Evolutionary conservation across 1,140 invertebrate genomes (phyloP), one percentile per base, ranked within the genome.

Genomic region (Rhagoletis zephyria): DNA sequence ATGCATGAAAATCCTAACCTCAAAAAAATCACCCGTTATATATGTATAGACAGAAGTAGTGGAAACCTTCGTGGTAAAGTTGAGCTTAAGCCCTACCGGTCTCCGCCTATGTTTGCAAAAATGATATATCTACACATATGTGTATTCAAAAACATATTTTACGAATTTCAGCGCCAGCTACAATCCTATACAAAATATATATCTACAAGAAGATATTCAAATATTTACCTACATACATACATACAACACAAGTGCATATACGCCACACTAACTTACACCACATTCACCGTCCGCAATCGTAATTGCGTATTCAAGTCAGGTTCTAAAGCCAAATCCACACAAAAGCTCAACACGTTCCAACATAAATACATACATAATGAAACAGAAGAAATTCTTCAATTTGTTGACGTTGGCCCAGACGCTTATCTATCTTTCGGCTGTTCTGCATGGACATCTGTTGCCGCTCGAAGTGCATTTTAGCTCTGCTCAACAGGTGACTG

Each of bases 341-440:
- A 81, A 81, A 56, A 56, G 19, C 16, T 81, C 74, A 56, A 12
- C 74, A 81, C 74, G 74, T 81, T 56, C 48, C 45, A 81, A 81
- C 45, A 81, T 81, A 81, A 81, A 81, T 81, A 56, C 74, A 81
- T 81, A 56, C 74, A 56, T 81, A 56, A 81, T 81, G 48, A 56
- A 81, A 81, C 74, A 81, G 74, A 81, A 81, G 74, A 81, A 81
- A 81, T 81, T 81, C 74, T 81, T 81, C 48, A 74, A 48, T 42
- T 48, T 40, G 67, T 67, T 67, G 64, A 67, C 64, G 64, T 67
- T 30, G 64, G 64, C 45, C 14, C 4, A 45, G 7, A 42, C 48
- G 74, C 48, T 81, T 81, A 81, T 81, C 74, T 81, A 81, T 81
- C 74, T 81, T 2, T 42, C n/a, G 48, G 14, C 74, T 81, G 74